These are phyloP conservation scores for Aphelenchoides avenae DNA, from an alignment of 1,140 invertebrate genomes.

Conservation along the genomic window DNA sequence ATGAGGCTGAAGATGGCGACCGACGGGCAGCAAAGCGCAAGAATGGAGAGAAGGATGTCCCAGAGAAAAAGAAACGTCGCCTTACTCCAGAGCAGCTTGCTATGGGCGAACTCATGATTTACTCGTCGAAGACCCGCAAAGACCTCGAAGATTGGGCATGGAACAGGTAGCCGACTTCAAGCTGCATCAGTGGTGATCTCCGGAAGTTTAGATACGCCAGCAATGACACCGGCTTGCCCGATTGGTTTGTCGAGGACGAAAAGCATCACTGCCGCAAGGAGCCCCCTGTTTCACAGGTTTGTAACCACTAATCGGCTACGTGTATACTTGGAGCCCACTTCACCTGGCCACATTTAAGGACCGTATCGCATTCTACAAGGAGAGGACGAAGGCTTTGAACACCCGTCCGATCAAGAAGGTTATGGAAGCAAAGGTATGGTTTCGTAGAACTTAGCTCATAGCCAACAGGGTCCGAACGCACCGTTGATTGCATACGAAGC, in stretches of 20 bases:
- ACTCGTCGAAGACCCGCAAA: slow-evolving; percentile 77
- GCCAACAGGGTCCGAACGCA: no score
- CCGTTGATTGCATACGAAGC: no score
- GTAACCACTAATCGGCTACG: not conserved
- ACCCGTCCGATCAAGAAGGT: slow-evolving; percentile 94
- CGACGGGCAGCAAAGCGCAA: slow-evolving; percentile 49
- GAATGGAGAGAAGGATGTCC: slow-evolving; percentile 62
- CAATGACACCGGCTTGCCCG: slow-evolving; percentile 78
- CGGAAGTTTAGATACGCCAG: slow-evolving; percentile 62
- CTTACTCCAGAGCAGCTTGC: slow-evolving; percentile 80
- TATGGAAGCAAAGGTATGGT: slow-evolving; percentile 94
- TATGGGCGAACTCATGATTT: slow-evolving; percentile 75
- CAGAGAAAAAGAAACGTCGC: slow-evolving; percentile 69
- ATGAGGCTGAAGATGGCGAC: slow-evolving; percentile 33
- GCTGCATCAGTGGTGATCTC: slow-evolving; percentile 2
- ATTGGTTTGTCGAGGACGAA: slow-evolving; percentile 94
- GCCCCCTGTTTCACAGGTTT: slow-evolving; percentile 65
- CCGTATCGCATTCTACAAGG: slow-evolving; percentile 64
- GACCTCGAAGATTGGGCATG: slow-evolving; percentile 81
- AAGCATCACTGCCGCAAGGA: slow-evolving; percentile 78
- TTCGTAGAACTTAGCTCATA: no score
- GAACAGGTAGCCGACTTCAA: slow-evolving; percentile 72
- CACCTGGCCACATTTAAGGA: slow-evolving; percentile 55
- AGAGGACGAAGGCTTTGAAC: slow-evolving; percentile 77
- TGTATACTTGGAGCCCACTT: slow-evolving; percentile 9